Conservation (phyloP, 2,113 vertebrate genomes). For the Malaclemys terrapin region DNA sequence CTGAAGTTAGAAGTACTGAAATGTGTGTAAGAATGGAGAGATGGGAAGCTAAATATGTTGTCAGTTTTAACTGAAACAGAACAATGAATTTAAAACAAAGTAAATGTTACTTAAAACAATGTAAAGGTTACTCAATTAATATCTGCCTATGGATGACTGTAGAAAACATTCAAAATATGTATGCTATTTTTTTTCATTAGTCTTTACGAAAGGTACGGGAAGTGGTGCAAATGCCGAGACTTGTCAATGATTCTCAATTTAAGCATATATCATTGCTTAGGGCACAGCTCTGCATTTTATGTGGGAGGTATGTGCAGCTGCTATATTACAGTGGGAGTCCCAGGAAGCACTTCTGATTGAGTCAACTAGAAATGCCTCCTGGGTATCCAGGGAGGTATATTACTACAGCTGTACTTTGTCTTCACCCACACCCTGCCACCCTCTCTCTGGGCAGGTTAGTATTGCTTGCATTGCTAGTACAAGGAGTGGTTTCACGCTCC, state of each 20-base stretch:
- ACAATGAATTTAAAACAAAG: neutral
- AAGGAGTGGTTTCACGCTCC: neutral
- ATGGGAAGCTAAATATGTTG: neutral
- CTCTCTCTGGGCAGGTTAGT: neutral
- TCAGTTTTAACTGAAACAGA: neutral
- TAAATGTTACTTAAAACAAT: neutral
- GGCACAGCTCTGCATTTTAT: neutral
- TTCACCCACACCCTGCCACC: neutral
- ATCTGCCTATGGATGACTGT: neutral
- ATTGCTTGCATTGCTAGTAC: neutral
- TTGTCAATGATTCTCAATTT: neutral
- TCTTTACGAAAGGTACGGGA: neutral
- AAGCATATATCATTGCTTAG: neutral
- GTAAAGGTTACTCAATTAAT: neutral
- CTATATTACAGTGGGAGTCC: neutral
- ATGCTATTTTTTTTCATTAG: neutral
- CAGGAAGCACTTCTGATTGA: neutral
- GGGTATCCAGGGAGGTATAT: neutral
- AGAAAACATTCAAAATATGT: neutral
- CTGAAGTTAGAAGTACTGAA: neutral
- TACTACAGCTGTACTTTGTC: neutral
- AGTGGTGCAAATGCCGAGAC: neutral
- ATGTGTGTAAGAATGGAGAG: neutral
- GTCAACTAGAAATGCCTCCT: neutral
- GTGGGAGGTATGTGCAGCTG: neutral